These are phyloP conservation scores for Agrilus biguttatus DNA, from an alignment of 2,888 invertebrate genomes.

Conservation along the genomic window DNA sequence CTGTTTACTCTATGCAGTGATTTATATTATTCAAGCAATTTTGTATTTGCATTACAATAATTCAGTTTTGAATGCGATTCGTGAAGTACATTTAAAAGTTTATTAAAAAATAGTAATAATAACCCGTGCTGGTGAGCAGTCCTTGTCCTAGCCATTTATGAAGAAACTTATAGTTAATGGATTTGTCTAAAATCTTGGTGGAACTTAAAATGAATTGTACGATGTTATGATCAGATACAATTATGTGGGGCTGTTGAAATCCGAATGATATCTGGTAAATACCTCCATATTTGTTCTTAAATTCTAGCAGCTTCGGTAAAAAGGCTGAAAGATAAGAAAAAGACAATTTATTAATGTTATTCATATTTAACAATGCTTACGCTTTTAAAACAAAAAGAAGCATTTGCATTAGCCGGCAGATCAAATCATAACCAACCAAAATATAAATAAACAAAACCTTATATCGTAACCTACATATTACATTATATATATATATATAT, in stretches of 20 bases:
- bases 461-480: too few relatives aligned
- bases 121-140: slow-evolving; percentile 19
- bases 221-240: slow-evolving; percentile 11
- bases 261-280: slow-evolving; percentile 8
- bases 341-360: too few relatives aligned
- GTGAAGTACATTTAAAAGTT: too few relatives aligned
- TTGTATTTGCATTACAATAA: too few relatives aligned
- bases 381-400: too few relatives aligned
- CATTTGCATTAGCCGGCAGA: too few relatives aligned
- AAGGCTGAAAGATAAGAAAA: slow-evolving; percentile 6
- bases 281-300: slow-evolving; percentile 9
- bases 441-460: too few relatives aligned
- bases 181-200: slow-evolving; percentile 18
- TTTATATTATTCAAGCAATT: too few relatives aligned
- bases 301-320: slow-evolving; percentile 6
- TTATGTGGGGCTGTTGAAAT: slow-evolving; percentile 5
- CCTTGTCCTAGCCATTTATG: slow-evolving; percentile 21
- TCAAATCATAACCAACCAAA: too few relatives aligned
- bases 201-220: slow-evolving; percentile 15
- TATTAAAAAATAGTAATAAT: slow-evolving; percentile 1
- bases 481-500: too few relatives aligned
- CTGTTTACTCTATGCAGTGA: too few relatives aligned
- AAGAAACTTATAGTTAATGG: slow-evolving; percentile 17
- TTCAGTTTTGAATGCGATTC: neutral
- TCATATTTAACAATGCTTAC: too few relatives aligned